Base-by-base conservation (phyloP, 2,113 vertebrate species). In the Perca flavescens region DNA sequence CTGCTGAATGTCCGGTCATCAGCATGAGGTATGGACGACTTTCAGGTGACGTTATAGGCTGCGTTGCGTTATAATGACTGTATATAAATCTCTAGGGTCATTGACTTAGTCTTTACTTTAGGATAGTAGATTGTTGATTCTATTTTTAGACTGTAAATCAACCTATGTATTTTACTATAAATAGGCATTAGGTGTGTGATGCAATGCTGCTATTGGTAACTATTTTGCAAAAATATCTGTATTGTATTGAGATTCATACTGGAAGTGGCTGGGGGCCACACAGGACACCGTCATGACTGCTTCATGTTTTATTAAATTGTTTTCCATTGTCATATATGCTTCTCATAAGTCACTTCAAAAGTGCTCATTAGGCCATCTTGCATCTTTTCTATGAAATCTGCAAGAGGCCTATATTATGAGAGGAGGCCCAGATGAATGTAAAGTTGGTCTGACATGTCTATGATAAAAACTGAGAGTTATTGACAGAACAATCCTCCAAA, bases 1-100 rank as follows among this genome's bases (percentile, higher is more conserved):
- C 74, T 22, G 70, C 83, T 34, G 85, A 79, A 66, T 73, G 77
- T 80, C 31, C 31, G 25, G 67, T 65, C 60, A 71, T 85, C 84
- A 80, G 66, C 46, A 2, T 88, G 84, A 91, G 66, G 57, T 82
- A 88, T 82, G 78, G 64, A 25, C 3, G 56, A 67, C 73, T 79
- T 49, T 80, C 85, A 75, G 86, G 77, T 86, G 74, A 31, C 8
- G 14, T 72, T 50, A 76, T 53, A 43, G 46, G 77, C 73, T 70
- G 1, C 54, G 22, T 14, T 28, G 40, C 36, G 1, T 61, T 64
- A 56, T 31, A 64, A 1, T 60, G 66, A 64, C 64, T 84, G 57
- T 50, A 15, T 49, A 74, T 80, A 34, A 86, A 71, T 84, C 73
- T 63, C 0, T 0, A 9, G 60, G 36, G 10, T 4, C 58, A 76